phyloP scores from a whole-genome alignment of 2,888 invertebrate genomes.

The Ophioninae sp. region DNA sequence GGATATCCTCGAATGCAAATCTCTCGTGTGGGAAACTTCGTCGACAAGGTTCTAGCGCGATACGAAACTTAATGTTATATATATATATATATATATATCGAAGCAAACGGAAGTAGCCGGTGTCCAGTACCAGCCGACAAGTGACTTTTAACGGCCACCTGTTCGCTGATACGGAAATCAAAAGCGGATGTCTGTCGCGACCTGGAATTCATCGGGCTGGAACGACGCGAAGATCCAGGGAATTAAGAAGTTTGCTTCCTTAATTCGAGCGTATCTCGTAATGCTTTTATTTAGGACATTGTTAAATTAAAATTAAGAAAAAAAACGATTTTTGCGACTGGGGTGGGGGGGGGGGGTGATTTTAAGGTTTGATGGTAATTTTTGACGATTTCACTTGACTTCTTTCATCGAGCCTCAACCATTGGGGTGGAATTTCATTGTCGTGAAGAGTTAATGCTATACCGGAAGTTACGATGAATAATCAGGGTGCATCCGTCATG shows the following conservation, averaged over 20 bases:
- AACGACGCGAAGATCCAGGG: constrained; percentile 45
- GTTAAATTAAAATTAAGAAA: not conserved
- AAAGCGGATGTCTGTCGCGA: constrained; percentile 79
- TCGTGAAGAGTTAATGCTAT: constrained; percentile 18
- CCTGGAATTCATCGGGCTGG: constrained; percentile 73
- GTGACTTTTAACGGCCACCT: constrained; percentile 67
- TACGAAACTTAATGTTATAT: constrained; percentile 1
- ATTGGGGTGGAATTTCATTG: constrained; percentile 28
- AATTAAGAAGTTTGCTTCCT: constrained; percentile 13
- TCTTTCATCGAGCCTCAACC: constrained; percentile 36
- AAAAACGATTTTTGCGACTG: not conserved
- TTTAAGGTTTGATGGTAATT: constrained; percentile 63
- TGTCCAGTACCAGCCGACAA: constrained; percentile 50
- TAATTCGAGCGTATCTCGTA: not conserved
- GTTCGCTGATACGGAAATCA: constrained; percentile 76
- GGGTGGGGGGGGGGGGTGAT: not conserved
- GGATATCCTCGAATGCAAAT: constrained; percentile 67
- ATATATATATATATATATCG: constrained; percentile 3
- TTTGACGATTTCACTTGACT: constrained; percentile 4
- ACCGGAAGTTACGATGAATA: constrained; percentile 65
- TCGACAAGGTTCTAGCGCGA: constrained; percentile 38
- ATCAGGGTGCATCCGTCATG: constrained; percentile 69
- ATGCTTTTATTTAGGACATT: not conserved
- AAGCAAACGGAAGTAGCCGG: constrained; percentile 58
- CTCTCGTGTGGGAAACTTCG: constrained; percentile 50